Percentiles rank a stretch among this genome's conserved stretches.
Evolutionary conservation across 2,797 vertebrate species (phyloP).

Genomic region (Echiichthys vipera): DNA sequence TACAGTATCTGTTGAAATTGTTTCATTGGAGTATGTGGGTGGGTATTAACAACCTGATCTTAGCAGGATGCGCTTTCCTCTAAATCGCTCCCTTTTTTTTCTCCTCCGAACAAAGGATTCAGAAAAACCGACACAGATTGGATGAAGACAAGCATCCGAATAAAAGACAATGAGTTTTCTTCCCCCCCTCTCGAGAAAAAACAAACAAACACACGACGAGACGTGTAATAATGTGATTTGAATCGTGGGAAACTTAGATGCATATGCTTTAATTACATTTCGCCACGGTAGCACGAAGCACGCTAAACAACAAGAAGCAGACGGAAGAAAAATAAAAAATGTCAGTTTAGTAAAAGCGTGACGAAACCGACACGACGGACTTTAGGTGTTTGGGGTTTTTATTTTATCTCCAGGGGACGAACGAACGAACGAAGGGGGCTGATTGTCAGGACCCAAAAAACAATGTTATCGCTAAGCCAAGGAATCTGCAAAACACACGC

Average conservation of each 20-base stretch:
- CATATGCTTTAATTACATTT: conserved; percentile 69
- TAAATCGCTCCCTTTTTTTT: conserved; percentile 76
- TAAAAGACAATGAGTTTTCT: conserved; percentile 66
- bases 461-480: conserved; percentile 70
- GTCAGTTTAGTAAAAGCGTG: conserved; percentile 77
- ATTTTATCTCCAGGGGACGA: conserved; percentile 63
- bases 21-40: conserved; percentile 85
- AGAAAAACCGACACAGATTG: conserved; percentile 86
- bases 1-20: conserved; percentile 81
- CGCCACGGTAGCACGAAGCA: conserved; percentile 59
- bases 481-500: conserved; percentile 73
- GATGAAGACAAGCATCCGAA: conserved; percentile 84
- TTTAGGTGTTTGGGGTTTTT: conserved; percentile 49
- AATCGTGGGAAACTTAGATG: conserved; percentile 70
- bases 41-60: conserved; percentile 89
- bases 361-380: conserved; percentile 82
- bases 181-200: conserved; percentile 40
- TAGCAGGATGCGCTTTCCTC: conserved; percentile 82
- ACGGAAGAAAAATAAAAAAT: conserved; percentile 32
- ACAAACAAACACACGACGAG: conserved; percentile 63
- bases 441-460: conserved; percentile 63
- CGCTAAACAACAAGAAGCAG: conserved; percentile 32
- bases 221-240: conserved; percentile 76
- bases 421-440: conserved; percentile 52
- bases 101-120: conserved; percentile 80